A percentile compares a stretch with the other conserved stretches of the same genome.
Conservation (phyloP, 2,113 vertebrate genomes). For the Danio rerio region DNA sequence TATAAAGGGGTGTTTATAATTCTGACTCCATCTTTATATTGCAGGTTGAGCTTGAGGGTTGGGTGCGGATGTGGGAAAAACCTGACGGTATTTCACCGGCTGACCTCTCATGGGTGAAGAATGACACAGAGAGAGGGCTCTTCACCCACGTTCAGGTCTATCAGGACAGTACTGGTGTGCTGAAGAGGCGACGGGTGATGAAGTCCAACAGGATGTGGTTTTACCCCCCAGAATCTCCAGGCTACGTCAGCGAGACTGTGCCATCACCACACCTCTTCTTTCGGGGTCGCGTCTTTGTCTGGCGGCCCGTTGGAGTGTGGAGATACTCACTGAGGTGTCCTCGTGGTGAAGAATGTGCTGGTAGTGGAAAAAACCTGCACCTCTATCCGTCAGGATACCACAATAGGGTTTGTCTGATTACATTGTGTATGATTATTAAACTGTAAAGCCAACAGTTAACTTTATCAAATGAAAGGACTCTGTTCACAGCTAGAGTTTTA, state of each 20-base stretch:
- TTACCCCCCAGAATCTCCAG: constrained; percentile 45
- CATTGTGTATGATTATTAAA: no score
- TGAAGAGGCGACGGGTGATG: constrained; percentile 12
- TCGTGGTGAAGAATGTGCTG: constrained; percentile 18
- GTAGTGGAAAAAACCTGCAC: background rate
- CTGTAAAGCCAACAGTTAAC: no score
- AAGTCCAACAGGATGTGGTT: constrained; percentile 44
- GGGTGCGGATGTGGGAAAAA: constrained; percentile 35
- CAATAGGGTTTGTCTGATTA: background rate
- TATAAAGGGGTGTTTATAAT: no score
- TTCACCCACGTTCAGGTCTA: constrained; percentile 31
- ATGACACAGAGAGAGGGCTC: constrained; percentile 23
- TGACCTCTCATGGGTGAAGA: constrained; percentile 31
- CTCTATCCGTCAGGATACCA: constrained; percentile 34
- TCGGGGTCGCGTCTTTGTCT: constrained; percentile 5
- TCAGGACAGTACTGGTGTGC: background rate
- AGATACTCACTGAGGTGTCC: constrained; percentile 33
- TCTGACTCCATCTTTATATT: no score
- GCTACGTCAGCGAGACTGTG: background rate
- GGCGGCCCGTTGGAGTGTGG: constrained; percentile 13
- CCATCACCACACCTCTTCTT: constrained; percentile 21
- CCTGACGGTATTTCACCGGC: constrained; percentile 20
- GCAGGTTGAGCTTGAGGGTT: constrained; percentile 2
- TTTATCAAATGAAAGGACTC: no score
- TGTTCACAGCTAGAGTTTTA: no score